Conservation (phyloP, 2,113 vertebrate species). For the Columbina picui region DNA sequence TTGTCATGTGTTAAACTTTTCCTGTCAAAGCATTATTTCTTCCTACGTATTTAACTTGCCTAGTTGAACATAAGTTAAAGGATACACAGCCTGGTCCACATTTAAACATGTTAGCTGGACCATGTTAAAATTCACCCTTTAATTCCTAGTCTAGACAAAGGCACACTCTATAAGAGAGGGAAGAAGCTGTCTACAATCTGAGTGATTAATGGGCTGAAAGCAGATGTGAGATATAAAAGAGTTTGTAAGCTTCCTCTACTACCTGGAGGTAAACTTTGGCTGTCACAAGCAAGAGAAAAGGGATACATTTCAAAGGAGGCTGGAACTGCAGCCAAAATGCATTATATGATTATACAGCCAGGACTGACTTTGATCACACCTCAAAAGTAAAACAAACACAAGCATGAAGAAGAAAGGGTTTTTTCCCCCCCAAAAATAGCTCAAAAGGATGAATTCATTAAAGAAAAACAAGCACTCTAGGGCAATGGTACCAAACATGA, state of each 20-base stretch:
- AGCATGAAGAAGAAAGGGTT: constrained; percentile 38
- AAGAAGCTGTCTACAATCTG: constrained; percentile 10
- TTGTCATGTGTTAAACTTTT: not conserved
- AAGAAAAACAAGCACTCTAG: constrained; percentile 28
- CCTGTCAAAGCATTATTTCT: not conserved
- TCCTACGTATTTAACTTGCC: not conserved
- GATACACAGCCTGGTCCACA: not conserved
- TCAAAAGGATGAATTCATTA: constrained; percentile 56
- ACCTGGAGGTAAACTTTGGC: constrained; percentile 64
- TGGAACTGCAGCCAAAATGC: constrained; percentile 63
- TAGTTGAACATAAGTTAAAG: not conserved
- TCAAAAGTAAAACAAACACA: constrained; percentile 67
- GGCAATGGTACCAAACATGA: not conserved
- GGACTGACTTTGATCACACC: constrained; percentile 67
- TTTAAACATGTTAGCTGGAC: not conserved
- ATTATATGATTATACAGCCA: constrained; percentile 61
- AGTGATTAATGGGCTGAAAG: constrained; percentile 61
- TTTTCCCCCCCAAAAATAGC: not conserved
- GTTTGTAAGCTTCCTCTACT: constrained; percentile 38
- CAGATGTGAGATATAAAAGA: constrained; percentile 62
- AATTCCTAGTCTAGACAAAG: constrained; percentile 66
- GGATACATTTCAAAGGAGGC: constrained; percentile 64
- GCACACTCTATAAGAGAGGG: not conserved
- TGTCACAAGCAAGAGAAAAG: constrained; percentile 52
- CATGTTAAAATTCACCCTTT: constrained; percentile 30